Percentiles rank a stretch among this genome's conserved stretches.
Evolutionary conservation across 1,140 invertebrate genomes (phyloP).

Genomic region (Drosophila sulfurigaster): DNA sequence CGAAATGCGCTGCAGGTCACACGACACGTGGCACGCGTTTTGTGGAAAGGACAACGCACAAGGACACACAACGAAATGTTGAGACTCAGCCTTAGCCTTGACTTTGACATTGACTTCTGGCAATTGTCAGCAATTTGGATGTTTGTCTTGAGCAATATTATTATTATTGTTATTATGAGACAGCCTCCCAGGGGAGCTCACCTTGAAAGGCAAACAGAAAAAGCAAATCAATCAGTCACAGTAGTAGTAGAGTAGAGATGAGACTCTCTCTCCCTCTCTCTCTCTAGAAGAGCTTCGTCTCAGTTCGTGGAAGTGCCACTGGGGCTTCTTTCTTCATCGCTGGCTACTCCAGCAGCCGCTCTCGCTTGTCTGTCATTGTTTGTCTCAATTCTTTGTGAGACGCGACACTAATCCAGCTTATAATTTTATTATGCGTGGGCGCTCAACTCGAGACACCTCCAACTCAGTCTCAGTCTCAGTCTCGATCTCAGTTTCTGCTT

Average conservation of each 20-base stretch:
- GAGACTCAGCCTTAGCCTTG: constrained; percentile 8
- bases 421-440: constrained; percentile 75
- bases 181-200: constrained; percentile 47
- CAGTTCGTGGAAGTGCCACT: constrained; percentile 38
- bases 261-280: no score
- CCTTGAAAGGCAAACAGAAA: constrained; percentile 54
- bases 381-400: constrained; percentile 65
- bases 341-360: constrained; percentile 4
- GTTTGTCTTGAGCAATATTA: background rate
- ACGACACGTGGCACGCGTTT: constrained; percentile 38
- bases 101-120: constrained; percentile 8
- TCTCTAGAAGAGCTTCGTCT: background rate
- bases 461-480: background rate
- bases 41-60: background rate
- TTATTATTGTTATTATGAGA: constrained; percentile 12
- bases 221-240: constrained; percentile 76
- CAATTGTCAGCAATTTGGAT: constrained; percentile 36
- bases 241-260: constrained; percentile 25
- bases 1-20: constrained; percentile 22
- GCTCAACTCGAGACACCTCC: background rate
- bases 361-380: constrained; percentile 69
- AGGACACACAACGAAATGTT: constrained; percentile 2
- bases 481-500: background rate
- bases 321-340: background rate
- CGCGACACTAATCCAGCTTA: constrained; percentile 80